phyloP scores from a whole-genome alignment of 2,888 invertebrate genomes.

The Flexamia atlantica region DNA sequence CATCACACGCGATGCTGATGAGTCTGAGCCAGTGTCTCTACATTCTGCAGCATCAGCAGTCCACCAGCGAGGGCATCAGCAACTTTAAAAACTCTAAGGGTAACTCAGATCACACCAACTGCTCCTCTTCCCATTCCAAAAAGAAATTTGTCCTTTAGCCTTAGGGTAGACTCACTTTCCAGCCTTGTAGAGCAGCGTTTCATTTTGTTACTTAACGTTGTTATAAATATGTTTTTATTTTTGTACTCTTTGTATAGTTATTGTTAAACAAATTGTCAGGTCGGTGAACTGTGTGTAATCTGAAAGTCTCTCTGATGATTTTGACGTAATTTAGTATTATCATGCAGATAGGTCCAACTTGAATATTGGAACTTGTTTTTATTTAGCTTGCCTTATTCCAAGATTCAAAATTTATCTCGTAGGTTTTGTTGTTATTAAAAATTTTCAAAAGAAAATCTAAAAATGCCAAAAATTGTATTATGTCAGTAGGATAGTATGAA shows the following conservation, averaged over 20 bases:
- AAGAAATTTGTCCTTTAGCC: slow-evolving; percentile 66
- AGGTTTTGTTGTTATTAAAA: no score
- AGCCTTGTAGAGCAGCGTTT: slow-evolving; percentile 22
- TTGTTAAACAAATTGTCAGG: background rate
- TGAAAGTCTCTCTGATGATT: background rate
- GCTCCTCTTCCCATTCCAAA: slow-evolving; percentile 66
- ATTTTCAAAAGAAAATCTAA: no score
- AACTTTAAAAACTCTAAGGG: slow-evolving; percentile 52
- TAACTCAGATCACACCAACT: slow-evolving; percentile 46
- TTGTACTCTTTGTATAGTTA: slow-evolving; percentile 55
- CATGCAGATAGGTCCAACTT: no score
- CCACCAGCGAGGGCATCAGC: slow-evolving; percentile 16
- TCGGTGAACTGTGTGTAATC: background rate
- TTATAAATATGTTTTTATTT: slow-evolving; percentile 58
- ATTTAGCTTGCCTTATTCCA: no score
- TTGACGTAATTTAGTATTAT: background rate
- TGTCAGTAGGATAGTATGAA: no score
- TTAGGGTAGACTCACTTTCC: slow-evolving; percentile 25
- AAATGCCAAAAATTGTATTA: no score
- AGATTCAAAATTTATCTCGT: no score
- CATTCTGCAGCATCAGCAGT: slow-evolving; percentile 66
- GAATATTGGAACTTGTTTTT: no score
- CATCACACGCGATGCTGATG: slow-evolving; percentile 70
- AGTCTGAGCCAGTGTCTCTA: slow-evolving; percentile 70
- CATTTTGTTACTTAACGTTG: slow-evolving; percentile 50